These are phyloP conservation scores for Acrobeloides nanus DNA, from an alignment of 2,888 invertebrate genomes.

Conservation along the genomic window DNA sequence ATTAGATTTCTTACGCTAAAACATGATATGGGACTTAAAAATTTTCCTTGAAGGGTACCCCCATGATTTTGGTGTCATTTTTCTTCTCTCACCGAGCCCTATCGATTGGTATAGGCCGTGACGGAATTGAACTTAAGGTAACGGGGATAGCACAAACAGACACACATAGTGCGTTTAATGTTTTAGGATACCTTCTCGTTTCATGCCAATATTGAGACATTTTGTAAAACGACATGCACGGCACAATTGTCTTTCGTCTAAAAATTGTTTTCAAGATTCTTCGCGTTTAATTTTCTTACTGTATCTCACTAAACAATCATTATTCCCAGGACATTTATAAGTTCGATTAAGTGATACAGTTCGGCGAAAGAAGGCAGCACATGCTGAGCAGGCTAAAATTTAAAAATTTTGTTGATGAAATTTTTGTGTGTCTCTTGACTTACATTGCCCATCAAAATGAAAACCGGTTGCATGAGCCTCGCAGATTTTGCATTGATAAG, in stretches of 20 bases:
- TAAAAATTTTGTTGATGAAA: constrained; percentile 2
- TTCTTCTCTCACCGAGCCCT: too few species aligned
- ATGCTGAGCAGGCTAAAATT: constrained; percentile 26
- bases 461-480: constrained; percentile 49
- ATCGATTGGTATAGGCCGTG: too few species aligned
- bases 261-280: constrained; percentile 7
- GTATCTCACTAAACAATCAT: constrained; percentile 33
- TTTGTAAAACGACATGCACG: constrained; percentile 38
- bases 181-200: constrained; percentile 27
- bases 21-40: too few species aligned
- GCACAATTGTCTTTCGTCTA: constrained; percentile 45
- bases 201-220: constrained; percentile 44
- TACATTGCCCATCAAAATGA: constrained; percentile 49
- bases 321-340: constrained; percentile 21
- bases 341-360: constrained; percentile 34
- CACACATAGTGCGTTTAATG: too few species aligned
- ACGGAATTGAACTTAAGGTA: too few species aligned
- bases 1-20: too few species aligned
- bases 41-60: too few species aligned
- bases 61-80: too few species aligned
- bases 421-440: constrained; percentile 4
- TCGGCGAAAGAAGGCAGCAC: constrained; percentile 48
- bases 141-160: too few species aligned
- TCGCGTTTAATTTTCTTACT: constrained; percentile 22
- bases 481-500: constrained; percentile 27